Base-by-base conservation (phyloP, 2,797 vertebrate species). In the Sebastolobus altivelis region DNA sequence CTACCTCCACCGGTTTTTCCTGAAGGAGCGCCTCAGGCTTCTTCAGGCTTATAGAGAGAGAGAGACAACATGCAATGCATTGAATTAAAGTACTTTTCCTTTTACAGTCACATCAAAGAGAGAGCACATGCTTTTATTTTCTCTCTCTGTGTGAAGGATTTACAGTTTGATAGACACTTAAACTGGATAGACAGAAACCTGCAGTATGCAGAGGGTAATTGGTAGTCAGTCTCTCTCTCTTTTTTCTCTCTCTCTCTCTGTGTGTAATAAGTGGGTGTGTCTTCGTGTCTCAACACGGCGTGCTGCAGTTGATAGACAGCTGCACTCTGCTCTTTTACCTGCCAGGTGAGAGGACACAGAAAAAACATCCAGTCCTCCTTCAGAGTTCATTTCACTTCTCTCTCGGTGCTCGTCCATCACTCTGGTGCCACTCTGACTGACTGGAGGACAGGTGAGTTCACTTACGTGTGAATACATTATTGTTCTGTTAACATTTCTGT, bases 1-100 rank as follows among this genome's bases (percentile, higher is more conserved):
- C 89, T 94, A 87, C 93, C 87, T 93, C 81, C 91, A 96, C 96
- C 94, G 95, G 95, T 96, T 96, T 95, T 96, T 95, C 95, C 92
- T 95, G 95, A 94, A 95, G 94, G 95, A 88, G 92, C 20, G 91
- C 95, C 93, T 25, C 75, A 55, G 94, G 92, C 90, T 49, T 81
- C 56, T 85, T 80, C 80, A 80, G 79, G 67, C 37, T 12, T 20
- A 59, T 40, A 62, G 55, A 29, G 20, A 60, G 25, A 33, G 40
- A 65, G 22, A 38, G 33, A 46, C 18, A 52, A 72, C 25, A 56
- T 58, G 66, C 73, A 70, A 65, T 8, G 43, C 12, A 80, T 72
- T 43, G 38, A 11, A 29, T 66, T 54, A 54, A 72, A 79, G 20
- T 29, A 1, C 8, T 65, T 31, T 55, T 55, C 1, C 3, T 65